Conservation (phyloP, 92 coral and sea anemone species). For the Hydrozoanthus gracilis region DNA sequence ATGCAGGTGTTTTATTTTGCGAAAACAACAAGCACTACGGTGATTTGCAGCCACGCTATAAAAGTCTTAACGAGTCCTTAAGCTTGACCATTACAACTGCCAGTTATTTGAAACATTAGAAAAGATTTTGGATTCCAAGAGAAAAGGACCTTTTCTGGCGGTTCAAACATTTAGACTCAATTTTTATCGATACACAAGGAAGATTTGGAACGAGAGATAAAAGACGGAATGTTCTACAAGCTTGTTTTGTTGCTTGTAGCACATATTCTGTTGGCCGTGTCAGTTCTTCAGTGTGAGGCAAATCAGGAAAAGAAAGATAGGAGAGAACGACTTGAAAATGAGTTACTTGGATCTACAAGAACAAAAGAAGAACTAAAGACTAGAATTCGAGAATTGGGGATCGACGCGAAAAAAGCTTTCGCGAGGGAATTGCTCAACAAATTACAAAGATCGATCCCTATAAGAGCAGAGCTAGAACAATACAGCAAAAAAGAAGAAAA, state of each 20-base stretch:
- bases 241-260: neutral
- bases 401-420: too few species aligned
- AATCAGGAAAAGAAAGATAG: neutral
- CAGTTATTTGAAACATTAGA: neutral
- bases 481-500: neutral
- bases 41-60: neutral
- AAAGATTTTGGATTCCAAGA: neutral
- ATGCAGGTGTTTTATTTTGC: constrained; percentile 18
- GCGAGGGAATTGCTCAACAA: neutral
- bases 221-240: neutral
- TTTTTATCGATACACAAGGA: neutral
- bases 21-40: neutral
- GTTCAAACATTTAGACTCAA: neutral
- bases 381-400: neutral
- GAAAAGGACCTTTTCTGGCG: neutral
- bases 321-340: neutral
- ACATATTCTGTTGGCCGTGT: neutral
- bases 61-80: neutral
- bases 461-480: neutral
- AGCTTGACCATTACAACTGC: neutral
- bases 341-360: neutral
- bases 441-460: neutral
- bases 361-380: neutral
- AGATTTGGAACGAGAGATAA: neutral
- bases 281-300: neutral